Evolutionary conservation across 2,888 invertebrate genomes (phyloP).

Genomic region (Allophyes oxyacanthae): DNA sequence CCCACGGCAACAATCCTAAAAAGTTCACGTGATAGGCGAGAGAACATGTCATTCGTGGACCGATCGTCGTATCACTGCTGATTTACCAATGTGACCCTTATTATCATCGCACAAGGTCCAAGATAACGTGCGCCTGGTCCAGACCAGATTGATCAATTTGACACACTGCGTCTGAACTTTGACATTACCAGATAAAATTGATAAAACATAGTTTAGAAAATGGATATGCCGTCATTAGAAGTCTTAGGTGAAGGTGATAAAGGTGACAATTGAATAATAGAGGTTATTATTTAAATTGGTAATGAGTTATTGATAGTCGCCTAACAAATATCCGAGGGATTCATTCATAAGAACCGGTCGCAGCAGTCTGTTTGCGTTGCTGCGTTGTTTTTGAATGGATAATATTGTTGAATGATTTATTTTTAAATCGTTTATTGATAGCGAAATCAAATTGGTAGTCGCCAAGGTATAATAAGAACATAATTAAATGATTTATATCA

Average conservation of each 20-base stretch:
- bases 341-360: slow-evolving; percentile 66
- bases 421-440: slow-evolving; percentile 40
- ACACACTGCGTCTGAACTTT: slow-evolving; percentile 61
- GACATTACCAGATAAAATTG: slow-evolving; percentile 61
- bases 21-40: slow-evolving; percentile 30
- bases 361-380: slow-evolving; percentile 51
- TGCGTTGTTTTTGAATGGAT: slow-evolving; percentile 54
- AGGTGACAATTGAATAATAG: slow-evolving; percentile 40
- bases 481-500: slow-evolving; percentile 24
- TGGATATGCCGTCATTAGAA: slow-evolving; percentile 23
- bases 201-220: slow-evolving; percentile 36
- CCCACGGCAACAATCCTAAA: slow-evolving; percentile 34
- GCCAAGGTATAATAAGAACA: slow-evolving; percentile 23
- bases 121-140: slow-evolving; percentile 25
- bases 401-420: slow-evolving; percentile 48
- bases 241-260: slow-evolving; percentile 46
- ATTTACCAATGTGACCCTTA: slow-evolving; percentile 54
- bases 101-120: slow-evolving; percentile 47
- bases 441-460: slow-evolving; percentile 30
- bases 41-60: slow-evolving; percentile 28
- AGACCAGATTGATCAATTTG: slow-evolving; percentile 58
- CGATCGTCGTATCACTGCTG: slow-evolving; percentile 13
- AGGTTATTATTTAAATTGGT: slow-evolving; percentile 44
- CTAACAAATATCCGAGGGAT: slow-evolving; percentile 55
- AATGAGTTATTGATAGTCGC: slow-evolving; percentile 57